Percentiles rank a stretch among this genome's conserved stretches.
phyloP scores from a whole-genome alignment of 2,113 vertebrate genomes.

The Rhinopithecus roxellana region DNA sequence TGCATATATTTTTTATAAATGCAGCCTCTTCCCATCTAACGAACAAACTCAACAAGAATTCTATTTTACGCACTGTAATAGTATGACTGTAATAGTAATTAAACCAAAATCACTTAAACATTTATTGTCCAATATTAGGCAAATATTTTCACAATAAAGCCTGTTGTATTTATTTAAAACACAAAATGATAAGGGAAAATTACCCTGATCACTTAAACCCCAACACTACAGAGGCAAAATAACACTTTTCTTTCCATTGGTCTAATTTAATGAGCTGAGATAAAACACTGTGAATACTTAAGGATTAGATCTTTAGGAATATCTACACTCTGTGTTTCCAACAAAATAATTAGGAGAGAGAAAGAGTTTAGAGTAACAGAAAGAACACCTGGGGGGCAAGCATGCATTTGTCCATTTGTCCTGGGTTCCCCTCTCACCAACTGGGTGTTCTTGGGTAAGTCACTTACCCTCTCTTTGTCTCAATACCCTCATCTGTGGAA shows the following conservation, averaged over 20 bases:
- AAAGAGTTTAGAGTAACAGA: rapidly evolving
- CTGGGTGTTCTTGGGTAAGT: neutral
- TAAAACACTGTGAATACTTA: neutral
- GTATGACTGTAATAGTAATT: conserved; percentile 44
- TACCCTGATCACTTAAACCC: conserved; percentile 43
- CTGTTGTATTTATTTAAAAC: conserved; percentile 55
- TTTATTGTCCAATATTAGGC: conserved; percentile 22
- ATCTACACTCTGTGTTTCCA: neutral
- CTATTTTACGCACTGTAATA: neutral
- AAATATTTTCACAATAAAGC: conserved; percentile 31
- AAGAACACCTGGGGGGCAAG: neutral
- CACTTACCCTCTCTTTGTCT: neutral
- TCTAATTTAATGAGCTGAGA: conserved; percentile 44
- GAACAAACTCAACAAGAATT: neutral
- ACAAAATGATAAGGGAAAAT: conserved; percentile 61
- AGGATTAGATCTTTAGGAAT: neutral
- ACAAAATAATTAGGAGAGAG: neutral
- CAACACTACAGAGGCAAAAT: conserved; percentile 15
- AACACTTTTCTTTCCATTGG: neutral
- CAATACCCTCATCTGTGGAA: neutral
- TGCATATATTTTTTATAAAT: neutral
- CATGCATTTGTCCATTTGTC: rapidly evolving
- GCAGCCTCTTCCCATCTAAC: neutral
- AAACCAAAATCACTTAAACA: conserved; percentile 24
- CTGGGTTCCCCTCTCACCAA: too few species aligned